Evolutionary conservation across 2,797 vertebrate genomes (phyloP).

Genomic region (Helarctos malayanus): DNA sequence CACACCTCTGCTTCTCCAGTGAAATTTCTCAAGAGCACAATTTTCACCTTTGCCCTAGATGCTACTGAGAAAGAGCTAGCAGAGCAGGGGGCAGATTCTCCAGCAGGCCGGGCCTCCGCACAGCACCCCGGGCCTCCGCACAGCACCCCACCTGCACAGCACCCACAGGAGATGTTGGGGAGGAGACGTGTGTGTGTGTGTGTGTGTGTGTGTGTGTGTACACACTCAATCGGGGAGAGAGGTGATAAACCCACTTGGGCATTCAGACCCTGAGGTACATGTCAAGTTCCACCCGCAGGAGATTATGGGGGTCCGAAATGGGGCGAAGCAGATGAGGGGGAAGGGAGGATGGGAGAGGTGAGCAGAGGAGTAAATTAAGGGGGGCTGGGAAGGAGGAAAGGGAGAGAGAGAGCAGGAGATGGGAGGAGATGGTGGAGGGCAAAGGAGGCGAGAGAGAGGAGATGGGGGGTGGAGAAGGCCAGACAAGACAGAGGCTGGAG

Average conservation of each 20-base stretch:
- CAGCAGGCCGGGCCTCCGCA: neutral
- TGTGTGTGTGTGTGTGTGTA: neutral
- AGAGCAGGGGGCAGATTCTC: accelerated
- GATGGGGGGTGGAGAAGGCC: accelerated
- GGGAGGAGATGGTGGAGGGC: neutral
- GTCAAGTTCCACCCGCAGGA: slow-evolving; percentile 18
- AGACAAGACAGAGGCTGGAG: accelerated
- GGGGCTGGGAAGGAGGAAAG: too few relatives aligned
- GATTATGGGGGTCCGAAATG: neutral
- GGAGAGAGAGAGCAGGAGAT: too few relatives aligned
- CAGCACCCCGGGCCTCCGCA: neutral
- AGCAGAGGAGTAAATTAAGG: too few relatives aligned
- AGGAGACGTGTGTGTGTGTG: neutral
- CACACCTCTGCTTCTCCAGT: neutral
- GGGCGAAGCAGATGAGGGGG: too few relatives aligned
- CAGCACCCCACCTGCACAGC: neutral
- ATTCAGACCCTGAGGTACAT: neutral
- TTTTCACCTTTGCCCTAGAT: slow-evolving; percentile 1
- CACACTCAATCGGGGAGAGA: too few relatives aligned
- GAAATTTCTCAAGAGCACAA: slow-evolving; percentile 3
- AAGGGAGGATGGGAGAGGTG: accelerated
- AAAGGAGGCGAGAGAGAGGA: too few relatives aligned
- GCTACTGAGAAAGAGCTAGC: neutral
- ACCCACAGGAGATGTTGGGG: neutral
- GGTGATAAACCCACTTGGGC: neutral